Base-by-base conservation (phyloP, 2,113 vertebrate species). In the Falcunculus frontatus region DNA sequence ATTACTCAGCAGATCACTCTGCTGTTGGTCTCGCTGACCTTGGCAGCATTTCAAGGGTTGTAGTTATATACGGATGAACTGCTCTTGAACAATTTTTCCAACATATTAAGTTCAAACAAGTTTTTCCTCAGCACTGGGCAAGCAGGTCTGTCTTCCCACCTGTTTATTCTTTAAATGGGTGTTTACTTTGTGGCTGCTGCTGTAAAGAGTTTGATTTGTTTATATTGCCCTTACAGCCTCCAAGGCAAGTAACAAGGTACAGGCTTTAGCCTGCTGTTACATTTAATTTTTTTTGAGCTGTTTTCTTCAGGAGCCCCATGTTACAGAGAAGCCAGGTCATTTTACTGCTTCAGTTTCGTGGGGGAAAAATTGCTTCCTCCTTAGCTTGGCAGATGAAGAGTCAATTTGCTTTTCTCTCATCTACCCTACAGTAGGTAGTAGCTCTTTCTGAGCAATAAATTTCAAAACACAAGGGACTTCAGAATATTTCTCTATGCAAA, bases 51-150 rank as follows among this genome's bases (percentile, higher is more conserved):
- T 84, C 67, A 33, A 13, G 87, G 75, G 60, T 93, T 95, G 92
- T 39, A 67, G 64, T 95, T 97, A 80, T 32, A 86, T 64, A 77
- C 4, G 13, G 55, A 87, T 88, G 92, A 93, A 33, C 76, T 95
- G 72, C 69, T 95, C 84, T 90, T 91, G 67, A 91, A 84, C 89
- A 95, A 77, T 92, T 96, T 97, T 97, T 89, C 67, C 91, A 74
- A 44, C 88, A 55, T 86, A 95, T 94, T 96, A 89, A 80, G 52
- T 96, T 92, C 94, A 95, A 95, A 77, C 29, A 68, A 87, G 82
- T 85, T 81, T 97, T 93, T 92, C 60, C 27, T 95, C 64, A 63
- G 65, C 52, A 70, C 50, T 95, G 69, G 76, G 52, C 18, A 9
- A 87, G n/a, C 44, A 69, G 65, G 44, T 90, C 64, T 93, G 55